Conservation (phyloP, 2,888 invertebrate species). For the Bembecia ichneumoniformis region DNA sequence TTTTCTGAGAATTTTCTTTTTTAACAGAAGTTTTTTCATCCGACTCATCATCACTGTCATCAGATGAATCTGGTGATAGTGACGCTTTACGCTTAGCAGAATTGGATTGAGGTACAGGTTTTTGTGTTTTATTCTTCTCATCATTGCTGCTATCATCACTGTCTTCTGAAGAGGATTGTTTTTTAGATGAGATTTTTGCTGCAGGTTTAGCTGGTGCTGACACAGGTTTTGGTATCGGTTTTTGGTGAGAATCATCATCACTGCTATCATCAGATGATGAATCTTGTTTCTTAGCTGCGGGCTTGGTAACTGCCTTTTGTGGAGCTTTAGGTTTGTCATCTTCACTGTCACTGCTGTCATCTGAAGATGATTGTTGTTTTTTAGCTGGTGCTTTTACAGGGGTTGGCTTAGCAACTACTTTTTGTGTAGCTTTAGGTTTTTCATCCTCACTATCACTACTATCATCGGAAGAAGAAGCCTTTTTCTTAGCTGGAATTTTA, state of each 20-base stretch:
- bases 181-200: constrained; percentile 28
- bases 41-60: constrained; percentile 30
- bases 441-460: constrained; percentile 26
- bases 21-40: constrained; percentile 21
- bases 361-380: constrained; percentile 21
- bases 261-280: constrained; percentile 30
- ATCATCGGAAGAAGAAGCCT: constrained; percentile 31
- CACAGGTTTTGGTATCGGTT: constrained; percentile 13
- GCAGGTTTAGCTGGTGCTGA: constrained; percentile 15
- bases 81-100: constrained; percentile 16
- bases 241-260: constrained; percentile 9
- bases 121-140: constrained; percentile 27
- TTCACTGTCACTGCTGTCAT: constrained; percentile 3
- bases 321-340: constrained; percentile 8
- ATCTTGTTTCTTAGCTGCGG: constrained; percentile 23
- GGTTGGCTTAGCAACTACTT: constrained; percentile 16
- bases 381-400: constrained; percentile 14
- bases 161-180: constrained; percentile 38
- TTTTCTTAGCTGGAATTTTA: constrained; percentile 19
- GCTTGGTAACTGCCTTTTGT: constrained; percentile 13
- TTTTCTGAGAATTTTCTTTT: too few species aligned
- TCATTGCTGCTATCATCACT: constrained; percentile 39
- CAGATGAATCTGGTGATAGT: constrained; percentile 12
- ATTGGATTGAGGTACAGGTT: constrained; percentile 13
- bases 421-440: constrained; percentile 15